phyloP scores from a whole-genome alignment of 2,888 invertebrate species.

The Julus scandinavius region DNA sequence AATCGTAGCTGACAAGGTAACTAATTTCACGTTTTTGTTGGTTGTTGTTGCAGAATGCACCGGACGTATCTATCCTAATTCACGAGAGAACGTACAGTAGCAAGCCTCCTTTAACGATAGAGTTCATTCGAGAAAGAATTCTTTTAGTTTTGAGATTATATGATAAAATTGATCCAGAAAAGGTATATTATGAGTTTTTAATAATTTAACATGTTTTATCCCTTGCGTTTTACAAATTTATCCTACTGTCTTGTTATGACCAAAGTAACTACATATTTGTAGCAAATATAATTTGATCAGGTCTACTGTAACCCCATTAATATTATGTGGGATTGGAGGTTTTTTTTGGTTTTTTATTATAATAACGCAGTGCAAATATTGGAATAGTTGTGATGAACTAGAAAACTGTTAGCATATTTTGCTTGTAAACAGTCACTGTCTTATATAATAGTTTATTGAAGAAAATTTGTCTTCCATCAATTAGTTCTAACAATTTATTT shows the following conservation, averaged over 20 bases:
- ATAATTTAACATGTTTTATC: background rate
- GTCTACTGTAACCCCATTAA: no score
- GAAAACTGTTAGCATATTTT: no score
- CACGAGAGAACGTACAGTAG: background rate
- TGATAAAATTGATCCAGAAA: slow-evolving; percentile 93
- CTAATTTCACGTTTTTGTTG: background rate
- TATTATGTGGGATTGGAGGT: no score
- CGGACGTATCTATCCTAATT: background rate
- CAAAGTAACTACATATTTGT: no score
- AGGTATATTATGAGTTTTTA: slow-evolving; percentile 75
- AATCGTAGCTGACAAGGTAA: slow-evolving; percentile 20
- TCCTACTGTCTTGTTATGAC: no score
- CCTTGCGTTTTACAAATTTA: background rate
- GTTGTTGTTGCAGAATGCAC: background rate
- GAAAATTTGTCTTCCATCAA: no score
- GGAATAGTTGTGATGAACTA: no score
- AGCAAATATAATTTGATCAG: no score
- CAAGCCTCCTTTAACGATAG: slow-evolving; percentile 81
- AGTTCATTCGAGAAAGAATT: slow-evolving; percentile 87
- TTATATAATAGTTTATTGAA: no score
- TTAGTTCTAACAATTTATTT: background rate
- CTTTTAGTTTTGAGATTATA: slow-evolving; percentile 95
- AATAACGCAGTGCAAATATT: no score
- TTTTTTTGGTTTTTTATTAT: no score
- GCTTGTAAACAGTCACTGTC: no score